Evolutionary conservation across 2,113 vertebrate species (phyloP).

Genomic region (Panurus biarmicus): DNA sequence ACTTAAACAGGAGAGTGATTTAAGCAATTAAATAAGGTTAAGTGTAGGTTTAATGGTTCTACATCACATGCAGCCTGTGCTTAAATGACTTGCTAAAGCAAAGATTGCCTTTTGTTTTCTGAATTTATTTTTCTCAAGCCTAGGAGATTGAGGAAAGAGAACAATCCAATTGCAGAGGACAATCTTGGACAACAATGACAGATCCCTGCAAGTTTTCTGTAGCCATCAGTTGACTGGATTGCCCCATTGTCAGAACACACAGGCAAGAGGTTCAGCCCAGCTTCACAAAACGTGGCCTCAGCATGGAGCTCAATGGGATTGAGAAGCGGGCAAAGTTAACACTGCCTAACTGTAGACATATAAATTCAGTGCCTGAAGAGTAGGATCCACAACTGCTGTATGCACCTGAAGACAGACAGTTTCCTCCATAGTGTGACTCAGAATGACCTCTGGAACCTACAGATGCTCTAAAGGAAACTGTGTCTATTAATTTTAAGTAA

Average conservation of each 20-base stretch:
- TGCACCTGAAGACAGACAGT: accelerated
- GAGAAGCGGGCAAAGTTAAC: accelerated
- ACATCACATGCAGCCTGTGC: background rate
- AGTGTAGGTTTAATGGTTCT: background rate
- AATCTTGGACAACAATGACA: background rate
- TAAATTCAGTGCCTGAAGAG: background rate
- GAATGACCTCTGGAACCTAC: background rate
- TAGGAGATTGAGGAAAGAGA: background rate
- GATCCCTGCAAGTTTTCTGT: background rate
- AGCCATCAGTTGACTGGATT: background rate
- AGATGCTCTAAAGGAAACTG: background rate
- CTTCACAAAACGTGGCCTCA: background rate
- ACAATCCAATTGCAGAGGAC: background rate
- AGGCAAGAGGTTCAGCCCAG: background rate
- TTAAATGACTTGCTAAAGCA: background rate
- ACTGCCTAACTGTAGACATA: background rate
- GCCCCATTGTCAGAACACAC: accelerated
- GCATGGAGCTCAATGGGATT: background rate
- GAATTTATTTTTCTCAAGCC: background rate
- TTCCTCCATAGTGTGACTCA: accelerated
- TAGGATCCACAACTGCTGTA: accelerated
- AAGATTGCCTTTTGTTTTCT: background rate
- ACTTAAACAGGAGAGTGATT: background rate
- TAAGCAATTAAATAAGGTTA: background rate
- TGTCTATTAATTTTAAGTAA: background rate